Conservation (phyloP, 1,140 invertebrate genomes). For the Agraylea sexmaculata region DNA sequence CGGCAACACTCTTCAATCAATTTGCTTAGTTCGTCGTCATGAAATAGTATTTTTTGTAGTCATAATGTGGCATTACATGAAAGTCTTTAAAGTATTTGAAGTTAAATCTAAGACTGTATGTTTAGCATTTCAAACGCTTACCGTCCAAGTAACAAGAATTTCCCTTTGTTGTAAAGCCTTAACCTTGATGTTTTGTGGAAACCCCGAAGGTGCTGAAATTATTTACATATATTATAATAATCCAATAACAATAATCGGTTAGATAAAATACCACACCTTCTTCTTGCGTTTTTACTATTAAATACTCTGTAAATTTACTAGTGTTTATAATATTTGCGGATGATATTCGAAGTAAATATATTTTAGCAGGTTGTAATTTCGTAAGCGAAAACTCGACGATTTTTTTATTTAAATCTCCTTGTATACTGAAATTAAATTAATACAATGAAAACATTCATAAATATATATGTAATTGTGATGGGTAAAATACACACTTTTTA, state of each 20-base stretch:
- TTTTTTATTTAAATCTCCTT: constrained; percentile 24
- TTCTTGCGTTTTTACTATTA: constrained; percentile 59
- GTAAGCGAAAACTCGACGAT: constrained; percentile 44
- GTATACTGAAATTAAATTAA: neutral
- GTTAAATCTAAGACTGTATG: neutral
- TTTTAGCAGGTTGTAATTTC: constrained; percentile 60
- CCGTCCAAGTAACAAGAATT: too few species aligned
- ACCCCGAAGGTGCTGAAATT: too few species aligned
- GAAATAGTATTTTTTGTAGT: too few species aligned
- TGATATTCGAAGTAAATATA: constrained; percentile 64
- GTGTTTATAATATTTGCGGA: constrained; percentile 67
- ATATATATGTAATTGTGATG: neutral
- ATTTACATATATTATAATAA: neutral
- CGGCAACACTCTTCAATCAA: too few species aligned
- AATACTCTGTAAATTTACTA: constrained; percentile 52
- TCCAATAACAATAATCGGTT: neutral
- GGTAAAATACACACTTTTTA: neutral
- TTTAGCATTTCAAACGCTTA: constrained; percentile 1
- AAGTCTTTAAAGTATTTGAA: constrained; percentile 3
- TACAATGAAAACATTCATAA: neutral
- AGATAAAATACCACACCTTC: constrained; percentile 32
- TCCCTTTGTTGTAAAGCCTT: too few species aligned
- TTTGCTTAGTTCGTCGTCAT: too few species aligned
- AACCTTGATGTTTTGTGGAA: too few species aligned
- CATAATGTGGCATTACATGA: too few species aligned